phyloP scores from a whole-genome alignment of 2,888 invertebrate species.

The Deroplatys truncata region DNA sequence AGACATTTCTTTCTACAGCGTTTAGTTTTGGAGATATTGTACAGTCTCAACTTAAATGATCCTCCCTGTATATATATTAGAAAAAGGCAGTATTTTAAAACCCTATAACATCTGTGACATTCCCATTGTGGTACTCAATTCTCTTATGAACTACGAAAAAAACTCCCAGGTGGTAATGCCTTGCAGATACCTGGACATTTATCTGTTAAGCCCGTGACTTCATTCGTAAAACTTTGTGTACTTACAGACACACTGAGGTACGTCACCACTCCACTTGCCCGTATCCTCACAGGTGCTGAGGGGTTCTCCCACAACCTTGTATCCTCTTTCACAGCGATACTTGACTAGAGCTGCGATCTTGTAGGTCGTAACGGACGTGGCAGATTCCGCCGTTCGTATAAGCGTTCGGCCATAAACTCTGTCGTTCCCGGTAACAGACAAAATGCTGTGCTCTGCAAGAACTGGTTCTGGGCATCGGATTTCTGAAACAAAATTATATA shows the following conservation, averaged over 20 bases:
- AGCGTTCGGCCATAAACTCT: constrained; percentile 81
- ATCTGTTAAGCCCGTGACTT: too few species aligned
- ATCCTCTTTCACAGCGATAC: constrained; percentile 85
- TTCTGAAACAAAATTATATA: constrained; percentile 54
- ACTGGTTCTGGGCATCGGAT: constrained; percentile 83
- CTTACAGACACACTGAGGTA: constrained; percentile 82
- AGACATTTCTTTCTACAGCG: too few species aligned
- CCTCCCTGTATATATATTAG: too few species aligned
- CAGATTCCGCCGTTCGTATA: constrained; percentile 67
- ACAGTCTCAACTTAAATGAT: too few species aligned
- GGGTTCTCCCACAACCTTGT: constrained; percentile 81
- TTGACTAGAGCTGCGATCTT: constrained; percentile 82
- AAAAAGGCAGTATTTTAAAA: too few species aligned
- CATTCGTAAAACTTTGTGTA: constrained; percentile 28
- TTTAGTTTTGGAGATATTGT: too few species aligned
- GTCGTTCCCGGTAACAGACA: constrained; percentile 88
- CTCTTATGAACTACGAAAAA: too few species aligned
- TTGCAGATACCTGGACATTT: too few species aligned
- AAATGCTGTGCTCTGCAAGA: constrained; percentile 77
- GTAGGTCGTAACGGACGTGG: constrained; percentile 67
- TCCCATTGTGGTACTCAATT: too few species aligned
- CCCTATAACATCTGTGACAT: too few species aligned
- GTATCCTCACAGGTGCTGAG: constrained; percentile 81
- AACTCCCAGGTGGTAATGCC: too few species aligned
- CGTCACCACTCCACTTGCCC: constrained; percentile 79